phyloP scores from a whole-genome alignment of 2,113 vertebrate species.

The Corythaeola cristata region DNA sequence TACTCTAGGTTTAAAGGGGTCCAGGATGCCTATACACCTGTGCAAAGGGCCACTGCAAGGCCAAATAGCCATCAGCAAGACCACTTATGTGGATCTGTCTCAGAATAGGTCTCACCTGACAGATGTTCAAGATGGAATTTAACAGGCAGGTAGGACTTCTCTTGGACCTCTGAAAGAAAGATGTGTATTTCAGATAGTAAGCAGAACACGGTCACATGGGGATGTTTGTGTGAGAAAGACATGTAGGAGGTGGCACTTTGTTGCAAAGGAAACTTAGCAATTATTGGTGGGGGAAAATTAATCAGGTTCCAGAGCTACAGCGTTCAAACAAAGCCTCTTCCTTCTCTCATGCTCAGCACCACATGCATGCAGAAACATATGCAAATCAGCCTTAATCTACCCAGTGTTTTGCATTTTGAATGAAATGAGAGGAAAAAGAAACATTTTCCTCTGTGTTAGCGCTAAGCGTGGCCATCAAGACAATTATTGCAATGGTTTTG shows the following conservation, averaged over 20 bases:
- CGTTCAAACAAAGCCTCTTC: not conserved
- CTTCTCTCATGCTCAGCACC: not conserved
- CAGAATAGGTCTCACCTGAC: not conserved
- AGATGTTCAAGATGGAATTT: fast-evolving
- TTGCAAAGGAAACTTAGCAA: not conserved
- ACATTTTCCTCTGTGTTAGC: not conserved
- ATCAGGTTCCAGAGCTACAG: not conserved
- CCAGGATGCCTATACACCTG: not conserved
- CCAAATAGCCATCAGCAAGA: not conserved
- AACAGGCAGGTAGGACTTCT: not conserved
- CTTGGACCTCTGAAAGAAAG: not conserved
- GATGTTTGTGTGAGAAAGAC: not conserved
- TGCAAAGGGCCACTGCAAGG: not conserved
- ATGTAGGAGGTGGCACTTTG: not conserved
- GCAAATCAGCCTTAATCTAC: not conserved
- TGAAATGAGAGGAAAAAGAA: not conserved
- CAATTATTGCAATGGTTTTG: not conserved
- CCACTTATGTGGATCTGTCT: not conserved
- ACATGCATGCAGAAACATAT: not conserved
- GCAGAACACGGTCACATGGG: not conserved
- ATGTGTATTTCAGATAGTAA: not conserved
- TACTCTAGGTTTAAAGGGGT: not conserved
- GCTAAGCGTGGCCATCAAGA: not conserved
- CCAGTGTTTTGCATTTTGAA: not conserved
- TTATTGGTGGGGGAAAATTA: not conserved